A percentile compares a stretch with the other conserved stretches of the same genome.
phyloP scores from a whole-genome alignment of 1,140 invertebrate genomes.

The Scaptomyza pallida region DNA sequence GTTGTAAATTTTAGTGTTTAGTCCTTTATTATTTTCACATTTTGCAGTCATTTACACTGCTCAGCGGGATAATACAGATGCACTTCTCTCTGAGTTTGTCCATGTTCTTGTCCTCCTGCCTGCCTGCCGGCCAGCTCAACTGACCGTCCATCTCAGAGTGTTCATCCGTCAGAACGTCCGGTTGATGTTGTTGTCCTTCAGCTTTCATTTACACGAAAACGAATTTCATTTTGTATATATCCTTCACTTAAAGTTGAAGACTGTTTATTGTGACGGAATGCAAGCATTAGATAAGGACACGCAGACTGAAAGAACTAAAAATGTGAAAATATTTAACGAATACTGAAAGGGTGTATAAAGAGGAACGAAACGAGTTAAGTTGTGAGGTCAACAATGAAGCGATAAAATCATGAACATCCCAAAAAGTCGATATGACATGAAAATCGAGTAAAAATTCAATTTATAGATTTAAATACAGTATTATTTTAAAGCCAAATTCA shows the following conservation, averaged over 20 bases:
- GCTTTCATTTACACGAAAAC: slow-evolving; percentile 9
- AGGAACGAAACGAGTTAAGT: too few relatives aligned
- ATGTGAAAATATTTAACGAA: too few relatives aligned
- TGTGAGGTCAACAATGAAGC: too few relatives aligned
- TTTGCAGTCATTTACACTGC: slow-evolving; percentile 55
- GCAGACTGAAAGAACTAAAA: neutral
- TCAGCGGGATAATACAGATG: slow-evolving; percentile 39
- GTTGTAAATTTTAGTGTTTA: slow-evolving; percentile 62
- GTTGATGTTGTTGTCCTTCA: slow-evolving; percentile 41
- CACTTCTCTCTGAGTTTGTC: slow-evolving; percentile 26
- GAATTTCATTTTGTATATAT: slow-evolving; percentile 12
- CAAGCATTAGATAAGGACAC: slow-evolving; percentile 8
- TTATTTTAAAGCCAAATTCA: too few relatives aligned
- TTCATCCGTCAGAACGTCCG: slow-evolving; percentile 47
- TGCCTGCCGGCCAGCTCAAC: neutral
- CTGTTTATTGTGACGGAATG: slow-evolving; percentile 24
- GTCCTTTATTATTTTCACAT: slow-evolving; percentile 67
- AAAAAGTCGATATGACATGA: too few relatives aligned
- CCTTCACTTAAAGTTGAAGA: slow-evolving; percentile 32
- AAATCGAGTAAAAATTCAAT: too few relatives aligned
- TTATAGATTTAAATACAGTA: too few relatives aligned
- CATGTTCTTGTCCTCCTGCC: too few relatives aligned
- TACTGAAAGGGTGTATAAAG: too few relatives aligned
- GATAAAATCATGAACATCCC: too few relatives aligned
- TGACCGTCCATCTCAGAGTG: slow-evolving; percentile 25